Evolutionary conservation across 2,888 invertebrate species (phyloP).

Genomic region (Spilosoma lubricipeda): DNA sequence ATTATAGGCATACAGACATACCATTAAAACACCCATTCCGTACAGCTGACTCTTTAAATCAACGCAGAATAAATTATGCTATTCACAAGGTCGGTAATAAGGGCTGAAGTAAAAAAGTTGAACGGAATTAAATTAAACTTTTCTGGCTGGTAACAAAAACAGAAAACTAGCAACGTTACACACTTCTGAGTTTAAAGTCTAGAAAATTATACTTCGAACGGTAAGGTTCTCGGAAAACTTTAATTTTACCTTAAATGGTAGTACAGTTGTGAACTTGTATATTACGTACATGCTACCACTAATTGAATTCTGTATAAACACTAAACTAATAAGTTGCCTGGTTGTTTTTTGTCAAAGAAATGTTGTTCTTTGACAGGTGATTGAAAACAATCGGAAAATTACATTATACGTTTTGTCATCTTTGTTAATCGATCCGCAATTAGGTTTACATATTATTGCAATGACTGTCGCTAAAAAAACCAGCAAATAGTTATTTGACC

Average conservation of each 20-base stretch:
- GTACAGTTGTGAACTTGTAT: background rate
- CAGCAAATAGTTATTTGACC: too few species aligned
- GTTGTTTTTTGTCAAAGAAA: too few species aligned
- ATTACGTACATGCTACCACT: background rate
- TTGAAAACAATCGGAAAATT: background rate
- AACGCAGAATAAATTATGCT: conserved; percentile 34
- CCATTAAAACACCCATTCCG: conserved; percentile 34
- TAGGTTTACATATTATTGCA: background rate
- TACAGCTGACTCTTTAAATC: conserved; percentile 48
- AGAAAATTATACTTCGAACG: background rate
- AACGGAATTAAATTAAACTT: conserved; percentile 21
- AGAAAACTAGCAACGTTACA: conserved; percentile 21
- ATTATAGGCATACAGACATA: conserved; percentile 23
- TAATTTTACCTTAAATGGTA: conserved; percentile 6
- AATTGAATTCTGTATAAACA: background rate
- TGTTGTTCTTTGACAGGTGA: background rate
- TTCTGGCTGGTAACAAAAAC: conserved; percentile 13
- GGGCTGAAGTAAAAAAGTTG: conserved; percentile 23
- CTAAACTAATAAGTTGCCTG: background rate
- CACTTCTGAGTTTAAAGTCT: background rate
- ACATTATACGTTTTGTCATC: background rate
- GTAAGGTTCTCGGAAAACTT: background rate
- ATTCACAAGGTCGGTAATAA: conserved; percentile 38
- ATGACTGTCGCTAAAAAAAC: background rate
- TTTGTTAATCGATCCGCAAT: background rate